Evolutionary conservation across 2,113 vertebrate species (phyloP).

Genomic region (Trichechus manatus): DNA sequence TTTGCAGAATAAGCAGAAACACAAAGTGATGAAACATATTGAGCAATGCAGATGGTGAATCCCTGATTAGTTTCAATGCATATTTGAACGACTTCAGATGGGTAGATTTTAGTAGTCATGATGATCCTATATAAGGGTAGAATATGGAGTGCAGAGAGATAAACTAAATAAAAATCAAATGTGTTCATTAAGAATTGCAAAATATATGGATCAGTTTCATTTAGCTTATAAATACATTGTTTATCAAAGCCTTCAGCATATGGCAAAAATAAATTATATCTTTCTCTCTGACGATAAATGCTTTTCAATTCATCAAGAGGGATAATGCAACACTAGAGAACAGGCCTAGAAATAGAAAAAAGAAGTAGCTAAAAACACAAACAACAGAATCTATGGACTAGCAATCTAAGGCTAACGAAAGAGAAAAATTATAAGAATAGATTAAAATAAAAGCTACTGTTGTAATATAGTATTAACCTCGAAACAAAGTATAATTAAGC

Average conservation of each 20-base stretch:
- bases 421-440: constrained; percentile 64
- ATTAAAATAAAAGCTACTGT: constrained; percentile 72
- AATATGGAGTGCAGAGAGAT: not conserved
- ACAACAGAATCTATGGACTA: constrained; percentile 38
- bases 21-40: not conserved
- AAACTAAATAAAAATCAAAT: constrained; percentile 34
- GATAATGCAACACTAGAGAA: constrained; percentile 43
- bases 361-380: constrained; percentile 6
- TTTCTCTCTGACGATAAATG: not conserved
- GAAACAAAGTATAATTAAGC: constrained; percentile 80
- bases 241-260: constrained; percentile 27
- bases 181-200: not conserved
- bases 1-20: not conserved
- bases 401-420: constrained; percentile 57
- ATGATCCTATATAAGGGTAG: not conserved
- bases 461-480: constrained; percentile 76
- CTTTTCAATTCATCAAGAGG: constrained; percentile 38
- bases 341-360: constrained; percentile 1
- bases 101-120: not conserved
- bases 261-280: constrained; percentile 52
- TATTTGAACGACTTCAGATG: not conserved
- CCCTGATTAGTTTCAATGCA: not conserved
- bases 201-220: not conserved
- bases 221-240: constrained; percentile 49
- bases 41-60: not conserved